A percentile compares a stretch with the other conserved stretches of the same genome.
Conservation (phyloP, 53 echinoderm and acorn worm species). For the Zoroaster sp. region DNA sequence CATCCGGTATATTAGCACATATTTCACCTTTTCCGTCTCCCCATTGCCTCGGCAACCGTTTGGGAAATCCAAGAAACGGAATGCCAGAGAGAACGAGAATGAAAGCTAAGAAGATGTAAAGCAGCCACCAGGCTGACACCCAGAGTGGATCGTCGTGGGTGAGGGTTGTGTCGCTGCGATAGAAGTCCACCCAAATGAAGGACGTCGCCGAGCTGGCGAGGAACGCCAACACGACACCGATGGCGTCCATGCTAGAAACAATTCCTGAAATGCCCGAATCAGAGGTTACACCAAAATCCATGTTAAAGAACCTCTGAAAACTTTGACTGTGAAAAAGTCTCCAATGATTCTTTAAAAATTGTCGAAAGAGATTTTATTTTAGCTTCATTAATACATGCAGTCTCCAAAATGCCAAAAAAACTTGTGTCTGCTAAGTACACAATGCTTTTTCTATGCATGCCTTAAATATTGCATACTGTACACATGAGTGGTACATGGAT, state of each 20-base stretch:
- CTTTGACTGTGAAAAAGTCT: too few species aligned
- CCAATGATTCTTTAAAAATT: too few species aligned
- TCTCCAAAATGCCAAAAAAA: too few species aligned
- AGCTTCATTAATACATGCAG: too few species aligned
- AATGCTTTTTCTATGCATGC: too few species aligned
- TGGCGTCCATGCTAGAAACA: slow-evolving; percentile 68
- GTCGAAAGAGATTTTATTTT: too few species aligned
- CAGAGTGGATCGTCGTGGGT: background rate
- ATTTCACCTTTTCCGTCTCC: background rate
- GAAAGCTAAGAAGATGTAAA: slow-evolving; percentile 42
- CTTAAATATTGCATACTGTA: too few species aligned
- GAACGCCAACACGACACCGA: slow-evolving; percentile 60
- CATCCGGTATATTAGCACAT: background rate
- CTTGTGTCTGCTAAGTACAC: too few species aligned
- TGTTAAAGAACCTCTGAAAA: too few species aligned
- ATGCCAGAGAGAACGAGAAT: slow-evolving; percentile 33
- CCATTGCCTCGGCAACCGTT: slow-evolving; percentile 40
- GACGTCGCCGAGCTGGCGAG: slow-evolving; percentile 53
- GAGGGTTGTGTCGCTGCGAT: slow-evolving; percentile 42
- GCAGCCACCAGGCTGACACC: slow-evolving; percentile 41
- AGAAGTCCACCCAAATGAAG: slow-evolving; percentile 70
- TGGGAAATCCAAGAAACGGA: slow-evolving; percentile 59
- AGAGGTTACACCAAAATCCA: too few species aligned
- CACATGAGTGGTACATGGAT: too few species aligned
- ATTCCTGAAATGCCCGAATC: slow-evolving; percentile 43